Conservation (phyloP, 2,113 vertebrate genomes). For the Laticauda colubrina region DNA sequence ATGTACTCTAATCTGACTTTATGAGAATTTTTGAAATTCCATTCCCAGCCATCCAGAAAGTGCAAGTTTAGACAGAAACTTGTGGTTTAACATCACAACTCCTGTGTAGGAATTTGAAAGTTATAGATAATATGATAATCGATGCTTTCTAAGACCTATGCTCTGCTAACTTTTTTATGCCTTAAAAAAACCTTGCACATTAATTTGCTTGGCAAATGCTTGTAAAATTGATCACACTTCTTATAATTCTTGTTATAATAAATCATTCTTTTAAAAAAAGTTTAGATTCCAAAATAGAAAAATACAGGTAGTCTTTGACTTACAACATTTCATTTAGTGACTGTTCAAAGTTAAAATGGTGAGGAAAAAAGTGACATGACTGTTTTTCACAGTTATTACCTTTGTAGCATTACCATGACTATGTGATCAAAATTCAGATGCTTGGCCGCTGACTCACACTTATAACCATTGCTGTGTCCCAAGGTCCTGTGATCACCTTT, state of each 20-base stretch:
- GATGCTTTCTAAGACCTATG: conserved; percentile 38
- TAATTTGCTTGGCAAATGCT: neutral
- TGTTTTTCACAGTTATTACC: neutral
- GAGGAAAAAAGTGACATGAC: neutral
- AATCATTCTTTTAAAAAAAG: neutral
- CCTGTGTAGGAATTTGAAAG: conserved; percentile 26
- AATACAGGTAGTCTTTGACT: neutral
- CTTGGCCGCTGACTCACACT: neutral
- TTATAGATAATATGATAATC: conserved; percentile 35
- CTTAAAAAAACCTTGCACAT: neutral
- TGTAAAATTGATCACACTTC: neutral
- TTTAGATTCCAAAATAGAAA: neutral
- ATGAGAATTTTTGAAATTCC: neutral
- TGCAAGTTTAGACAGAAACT: neutral
- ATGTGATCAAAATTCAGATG: neutral
- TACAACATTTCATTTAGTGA: neutral
- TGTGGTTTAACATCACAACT: neutral
- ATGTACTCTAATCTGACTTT: neutral
- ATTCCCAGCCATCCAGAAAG: neutral
- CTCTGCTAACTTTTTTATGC: conserved; percentile 21
- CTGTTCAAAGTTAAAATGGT: neutral
- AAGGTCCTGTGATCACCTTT: neutral
- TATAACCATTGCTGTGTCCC: neutral
- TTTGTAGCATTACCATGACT: neutral
- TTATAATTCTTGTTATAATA: neutral